phyloP scores from a whole-genome alignment of 2,113 vertebrate genomes.

The Rhynchomys soricoides region DNA sequence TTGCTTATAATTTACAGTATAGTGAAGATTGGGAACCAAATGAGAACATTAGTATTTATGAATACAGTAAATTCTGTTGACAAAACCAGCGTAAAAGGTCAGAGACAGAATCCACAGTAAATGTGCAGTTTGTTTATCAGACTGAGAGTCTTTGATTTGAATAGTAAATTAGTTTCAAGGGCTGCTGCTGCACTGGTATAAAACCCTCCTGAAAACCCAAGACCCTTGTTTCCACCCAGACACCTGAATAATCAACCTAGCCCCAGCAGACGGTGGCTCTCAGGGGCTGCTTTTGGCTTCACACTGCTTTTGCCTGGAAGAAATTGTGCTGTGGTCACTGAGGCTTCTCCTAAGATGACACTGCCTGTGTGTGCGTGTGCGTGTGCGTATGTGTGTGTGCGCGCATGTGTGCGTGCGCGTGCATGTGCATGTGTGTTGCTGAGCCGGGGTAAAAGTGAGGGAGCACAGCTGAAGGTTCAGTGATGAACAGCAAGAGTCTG shows the following conservation, averaged over 20 bases:
- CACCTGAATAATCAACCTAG: not conserved
- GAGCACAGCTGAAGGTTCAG: not conserved
- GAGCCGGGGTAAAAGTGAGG: not conserved
- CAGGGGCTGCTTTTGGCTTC: fast-evolving
- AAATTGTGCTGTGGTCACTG: not conserved
- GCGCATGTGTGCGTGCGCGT: not conserved
- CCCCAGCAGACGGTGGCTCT: not conserved
- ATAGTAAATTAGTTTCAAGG: constrained; percentile 74
- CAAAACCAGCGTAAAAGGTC: constrained; percentile 74
- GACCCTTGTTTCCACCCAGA: not conserved
- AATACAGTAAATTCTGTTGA: constrained; percentile 75
- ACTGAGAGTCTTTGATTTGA: constrained; percentile 52
- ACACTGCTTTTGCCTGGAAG: not conserved
- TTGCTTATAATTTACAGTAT: constrained; percentile 71
- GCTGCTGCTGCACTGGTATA: not conserved
- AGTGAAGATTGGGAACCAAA: constrained; percentile 69
- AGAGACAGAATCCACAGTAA: constrained; percentile 76
- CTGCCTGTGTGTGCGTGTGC: not conserved
- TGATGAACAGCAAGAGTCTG: not conserved
- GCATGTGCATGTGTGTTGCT: not conserved
- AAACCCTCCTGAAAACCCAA: constrained; percentile 7
- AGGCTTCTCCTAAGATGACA: not conserved
- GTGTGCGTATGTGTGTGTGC: not conserved
- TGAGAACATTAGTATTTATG: constrained; percentile 73
- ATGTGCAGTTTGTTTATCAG: constrained; percentile 75